Evolutionary conservation across 2,797 vertebrate genomes (phyloP), one percentile per base, ranked within the genome.

Genomic region (Paguma larvata): DNA sequence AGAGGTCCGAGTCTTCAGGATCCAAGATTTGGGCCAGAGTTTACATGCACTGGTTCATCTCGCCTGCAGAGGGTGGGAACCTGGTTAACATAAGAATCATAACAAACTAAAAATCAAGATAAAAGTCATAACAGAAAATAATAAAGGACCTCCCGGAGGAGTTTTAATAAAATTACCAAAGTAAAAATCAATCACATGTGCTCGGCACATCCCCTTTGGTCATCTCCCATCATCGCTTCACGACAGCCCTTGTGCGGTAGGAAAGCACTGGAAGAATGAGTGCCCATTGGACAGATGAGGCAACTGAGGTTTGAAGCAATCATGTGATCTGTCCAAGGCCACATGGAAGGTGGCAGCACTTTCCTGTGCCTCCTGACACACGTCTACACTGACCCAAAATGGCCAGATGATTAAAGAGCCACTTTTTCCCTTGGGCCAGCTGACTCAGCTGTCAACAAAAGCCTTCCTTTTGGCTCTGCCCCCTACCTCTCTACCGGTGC

Each of bases 181-280:
- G 38, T 27, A 44, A 48, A 65, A 23, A 53, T 30, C 7, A 0
- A 16, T 51, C 34, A 9, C 10, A 1, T 32, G 48, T 15, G 13
- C n/a, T 51, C 13, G 6, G 56, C 46, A 30, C 16, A 25, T 19
- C 8, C 46, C 53, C 10, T 1, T 63, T 7, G 13, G 68, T 7
- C 15, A 32, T 6, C 83, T 62, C 32, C 67, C 34, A 14, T 2
- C 12, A 0, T 21, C 27, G 30, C 63, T 6, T 56, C 19, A 0
- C 0, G 19, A 27, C n/a, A 8, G 73, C 23, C 46, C 67, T 11
- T 4, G 0, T 12, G 3, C 4, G 14, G 16, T 15, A 13, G 63
- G 70, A 46, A 84, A 48, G 38, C 23, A 23, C 46, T 1, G 11
- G n/a, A 63, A 21, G 8, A 59, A 59, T 23, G 21, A 23, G 15